phyloP scores from a whole-genome alignment of 2,113 vertebrate genomes.

The Bubo scandiacus region DNA sequence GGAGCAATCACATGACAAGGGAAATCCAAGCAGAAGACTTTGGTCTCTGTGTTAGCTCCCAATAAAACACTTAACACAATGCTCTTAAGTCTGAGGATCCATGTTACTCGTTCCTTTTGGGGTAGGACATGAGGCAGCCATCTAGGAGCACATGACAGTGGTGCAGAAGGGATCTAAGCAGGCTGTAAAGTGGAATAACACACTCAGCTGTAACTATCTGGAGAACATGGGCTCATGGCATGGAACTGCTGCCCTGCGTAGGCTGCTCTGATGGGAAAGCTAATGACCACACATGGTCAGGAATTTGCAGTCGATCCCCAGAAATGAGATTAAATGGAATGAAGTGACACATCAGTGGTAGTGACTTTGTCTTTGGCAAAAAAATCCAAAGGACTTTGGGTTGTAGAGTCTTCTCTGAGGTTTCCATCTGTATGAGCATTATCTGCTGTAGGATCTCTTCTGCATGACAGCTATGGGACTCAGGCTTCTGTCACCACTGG shows the following conservation, averaged over 20 bases:
- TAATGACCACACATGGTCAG: not conserved
- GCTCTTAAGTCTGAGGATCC: not conserved
- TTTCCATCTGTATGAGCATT: not conserved
- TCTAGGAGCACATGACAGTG: not conserved
- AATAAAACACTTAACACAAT: not conserved
- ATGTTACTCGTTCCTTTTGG: not conserved
- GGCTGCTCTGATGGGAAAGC: not conserved
- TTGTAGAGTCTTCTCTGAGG: not conserved
- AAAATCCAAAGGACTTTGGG: not conserved
- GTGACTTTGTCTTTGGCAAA: not conserved
- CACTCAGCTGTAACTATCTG: not conserved
- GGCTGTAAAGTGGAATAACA: not conserved
- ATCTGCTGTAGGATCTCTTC: not conserved
- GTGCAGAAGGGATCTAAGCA: not conserved
- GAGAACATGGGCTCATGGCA: not conserved
- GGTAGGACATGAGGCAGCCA: not conserved
- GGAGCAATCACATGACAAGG: not conserved
- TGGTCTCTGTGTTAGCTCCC: not conserved
- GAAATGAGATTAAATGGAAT: not conserved
- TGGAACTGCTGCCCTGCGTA: not conserved
- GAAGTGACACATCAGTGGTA: not conserved
- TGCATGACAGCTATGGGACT: not conserved
- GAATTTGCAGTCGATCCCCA: not conserved
- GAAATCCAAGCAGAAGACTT: not conserved
- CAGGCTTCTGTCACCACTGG: constrained; percentile 37